Base-by-base conservation (phyloP, 1,140 invertebrate genomes). In the Chlorops oryzae region DNA sequence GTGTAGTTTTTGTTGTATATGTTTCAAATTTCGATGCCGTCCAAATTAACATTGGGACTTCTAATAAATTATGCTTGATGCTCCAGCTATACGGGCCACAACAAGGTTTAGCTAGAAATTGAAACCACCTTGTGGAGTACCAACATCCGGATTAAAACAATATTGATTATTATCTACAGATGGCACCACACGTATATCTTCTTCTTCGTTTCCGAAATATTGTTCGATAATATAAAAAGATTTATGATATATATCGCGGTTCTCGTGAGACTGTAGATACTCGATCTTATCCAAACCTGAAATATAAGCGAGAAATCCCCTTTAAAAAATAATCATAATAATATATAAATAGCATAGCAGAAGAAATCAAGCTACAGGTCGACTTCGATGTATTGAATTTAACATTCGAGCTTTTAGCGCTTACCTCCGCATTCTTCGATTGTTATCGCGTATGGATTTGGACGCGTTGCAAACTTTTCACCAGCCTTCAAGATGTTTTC, bases 351-450 rank as follows among this genome's bases (percentile, higher is more conserved):
- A 45, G 45, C 27, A 13, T 28, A 32, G 39, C 10, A 52, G 21
- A 35, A 13, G 47, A 10, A 43, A 27, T 35, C 21, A 18, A 22
- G 22, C 13, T 20, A 15, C 37, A 18, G 12, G 18, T 15, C 18
- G 34, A 18, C 34, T 15, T 37, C n/a, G 34, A 22, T 24, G 15
- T n/a, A n/a, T n/a, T n/a, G n/a, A n/a, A 34, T 34, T 34, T 34
- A 9, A 34, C n/a, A n/a, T n/a, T 34, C 9, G n/a, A 34, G 28
- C n/a, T n/a, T n/a, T n/a, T n/a, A n/a, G n/a, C 6, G 51, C 74
- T 79, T 80, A 95, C 94, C 94, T 73, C 88, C 95, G 66, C 94
- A 98, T 77, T 98, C 92, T 75, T 98, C 96, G 55, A 98, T 87
- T 27, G 90, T 75, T 23, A 94, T 86, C 20, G 92, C 89, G 70